A percentile compares a stretch with the other conserved stretches of the same genome.
Conservation (phyloP, 2,888 invertebrate species). For the Pheosia gnoma region DNA sequence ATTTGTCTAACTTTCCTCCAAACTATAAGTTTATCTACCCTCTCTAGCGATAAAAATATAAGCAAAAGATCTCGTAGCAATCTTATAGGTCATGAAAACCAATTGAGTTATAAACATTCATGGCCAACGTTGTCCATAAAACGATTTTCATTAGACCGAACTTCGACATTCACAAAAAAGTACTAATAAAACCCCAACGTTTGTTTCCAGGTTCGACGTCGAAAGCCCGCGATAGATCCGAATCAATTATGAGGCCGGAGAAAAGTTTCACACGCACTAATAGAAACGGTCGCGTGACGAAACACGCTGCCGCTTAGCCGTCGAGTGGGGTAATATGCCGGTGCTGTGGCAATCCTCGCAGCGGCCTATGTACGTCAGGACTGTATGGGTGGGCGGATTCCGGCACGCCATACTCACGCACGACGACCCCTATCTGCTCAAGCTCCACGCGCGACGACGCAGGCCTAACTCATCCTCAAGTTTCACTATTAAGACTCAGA, state of each 20-base stretch:
- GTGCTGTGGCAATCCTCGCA: constrained; percentile 86
- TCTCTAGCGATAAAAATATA: no score
- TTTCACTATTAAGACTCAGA: constrained; percentile 42
- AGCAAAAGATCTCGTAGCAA: no score
- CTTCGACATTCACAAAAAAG: constrained; percentile 24
- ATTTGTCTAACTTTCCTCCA: no score
- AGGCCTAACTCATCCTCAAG: constrained; percentile 70
- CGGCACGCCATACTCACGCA: constrained; percentile 87
- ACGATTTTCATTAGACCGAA: constrained; percentile 2
- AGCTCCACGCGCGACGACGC: constrained; percentile 51
- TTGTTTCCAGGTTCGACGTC: constrained; percentile 46
- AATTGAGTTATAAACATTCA: not conserved
- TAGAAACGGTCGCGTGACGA: constrained; percentile 57
- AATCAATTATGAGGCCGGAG: constrained; percentile 67
- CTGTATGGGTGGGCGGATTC: constrained; percentile 89
- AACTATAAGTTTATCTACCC: no score
- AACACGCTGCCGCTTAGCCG: constrained; percentile 42
- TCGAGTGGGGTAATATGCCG: constrained; percentile 72
- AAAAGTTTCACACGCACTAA: constrained; percentile 50
- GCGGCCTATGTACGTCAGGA: constrained; percentile 85
- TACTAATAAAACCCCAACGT: constrained; percentile 36
- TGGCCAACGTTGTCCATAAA: not conserved
- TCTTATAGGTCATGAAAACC: not conserved
- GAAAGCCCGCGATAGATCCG: constrained; percentile 41
- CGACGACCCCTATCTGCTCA: constrained; percentile 82